Evolutionary conservation across 2,888 invertebrate species (phyloP).

Genomic region (Drosophila meridiana): DNA sequence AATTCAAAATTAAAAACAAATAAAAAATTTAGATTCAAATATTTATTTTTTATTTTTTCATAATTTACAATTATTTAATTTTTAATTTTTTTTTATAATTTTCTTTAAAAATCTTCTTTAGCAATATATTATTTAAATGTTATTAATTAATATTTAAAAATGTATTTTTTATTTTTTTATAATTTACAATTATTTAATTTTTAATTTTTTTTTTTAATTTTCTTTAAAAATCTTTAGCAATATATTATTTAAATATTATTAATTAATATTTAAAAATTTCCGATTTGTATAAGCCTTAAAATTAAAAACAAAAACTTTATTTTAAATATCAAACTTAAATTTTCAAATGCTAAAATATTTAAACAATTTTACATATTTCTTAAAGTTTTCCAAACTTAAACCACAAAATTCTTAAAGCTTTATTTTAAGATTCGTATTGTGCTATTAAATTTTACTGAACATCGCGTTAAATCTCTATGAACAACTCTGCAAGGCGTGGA

Average conservation of each 20-base stretch:
- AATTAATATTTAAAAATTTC: background rate
- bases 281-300: background rate
- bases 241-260: background rate
- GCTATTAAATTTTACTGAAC: background rate
- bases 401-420: background rate
- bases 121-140: background rate
- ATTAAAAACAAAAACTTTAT: background rate
- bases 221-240: background rate
- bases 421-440: background rate
- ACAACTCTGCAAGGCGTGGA: conserved; percentile 18
- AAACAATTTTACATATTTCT: background rate
- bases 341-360: background rate
- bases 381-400: background rate
- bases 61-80: background rate
- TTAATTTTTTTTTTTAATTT: background rate
- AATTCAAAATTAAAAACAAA: background rate
- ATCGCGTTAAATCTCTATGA: background rate
- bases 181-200: background rate
- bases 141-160: background rate
- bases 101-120: background rate
- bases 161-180: background rate
- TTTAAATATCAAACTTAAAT: background rate
- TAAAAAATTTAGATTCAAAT: background rate
- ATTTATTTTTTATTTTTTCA: background rate
- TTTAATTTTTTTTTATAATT: background rate